A percentile compares a stretch with the other conserved stretches of the same genome.
Evolutionary conservation across 2,797 vertebrate genomes (phyloP).

Genomic region (Rousettus madagascariensis): DNA sequence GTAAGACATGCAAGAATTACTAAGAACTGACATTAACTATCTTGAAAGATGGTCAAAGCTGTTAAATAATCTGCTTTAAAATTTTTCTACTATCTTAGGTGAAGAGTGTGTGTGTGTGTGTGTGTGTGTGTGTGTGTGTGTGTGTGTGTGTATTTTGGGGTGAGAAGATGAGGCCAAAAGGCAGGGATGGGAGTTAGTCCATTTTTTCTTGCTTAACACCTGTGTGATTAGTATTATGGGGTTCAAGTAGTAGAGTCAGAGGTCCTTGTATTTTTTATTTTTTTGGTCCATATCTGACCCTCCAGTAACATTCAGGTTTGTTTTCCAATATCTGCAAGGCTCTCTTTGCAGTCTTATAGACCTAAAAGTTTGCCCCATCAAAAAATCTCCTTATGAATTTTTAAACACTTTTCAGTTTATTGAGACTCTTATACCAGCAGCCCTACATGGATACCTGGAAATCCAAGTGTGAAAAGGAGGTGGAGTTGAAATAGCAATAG

Average conservation of each 20-base stretch:
- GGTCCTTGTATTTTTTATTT: rapidly evolving
- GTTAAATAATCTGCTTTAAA: not conserved
- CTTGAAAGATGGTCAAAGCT: not conserved
- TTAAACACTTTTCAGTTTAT: slow-evolving; percentile 69
- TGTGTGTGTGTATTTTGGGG: slow-evolving; percentile 8
- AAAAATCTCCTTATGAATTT: not conserved
- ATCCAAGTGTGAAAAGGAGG: slow-evolving; percentile 42
- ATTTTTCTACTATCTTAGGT: not conserved
- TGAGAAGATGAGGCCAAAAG: slow-evolving; percentile 56
- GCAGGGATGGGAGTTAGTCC: not conserved
- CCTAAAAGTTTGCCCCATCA: not conserved
- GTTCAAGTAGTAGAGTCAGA: not conserved
- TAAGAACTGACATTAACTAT: not conserved
- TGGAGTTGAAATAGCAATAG: slow-evolving; percentile 4
- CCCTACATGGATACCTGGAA: slow-evolving; percentile 44
- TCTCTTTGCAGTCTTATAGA: not conserved
- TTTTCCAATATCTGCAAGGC: not conserved
- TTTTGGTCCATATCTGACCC: not conserved
- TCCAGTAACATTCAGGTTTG: not conserved
- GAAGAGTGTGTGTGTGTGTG: not conserved
- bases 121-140: not conserved
- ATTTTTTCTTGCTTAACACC: not conserved
- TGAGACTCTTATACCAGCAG: slow-evolving; percentile 56
- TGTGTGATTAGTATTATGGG: not conserved
- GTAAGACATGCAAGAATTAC: not conserved